Percentiles rank a stretch among this genome's conserved stretches.
These are phyloP conservation scores for Stenopsyche tienmushanensis DNA, from an alignment of 1,140 invertebrate genomes.

Conservation along the genomic window DNA sequence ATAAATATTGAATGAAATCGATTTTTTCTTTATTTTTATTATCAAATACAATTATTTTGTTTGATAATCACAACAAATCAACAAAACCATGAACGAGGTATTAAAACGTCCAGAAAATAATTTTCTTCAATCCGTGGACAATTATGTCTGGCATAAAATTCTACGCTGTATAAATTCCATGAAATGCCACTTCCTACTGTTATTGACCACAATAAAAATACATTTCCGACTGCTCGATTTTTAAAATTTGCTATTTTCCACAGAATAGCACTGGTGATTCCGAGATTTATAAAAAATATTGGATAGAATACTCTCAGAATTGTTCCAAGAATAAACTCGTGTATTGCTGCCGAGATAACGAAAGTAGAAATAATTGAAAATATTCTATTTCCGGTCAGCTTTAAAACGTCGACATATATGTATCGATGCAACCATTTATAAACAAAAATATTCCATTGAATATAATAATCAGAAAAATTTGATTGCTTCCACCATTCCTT, in stretches of 20 bases:
- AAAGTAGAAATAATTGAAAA: constrained; percentile 61
- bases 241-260: not conserved
- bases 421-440: constrained; percentile 93
- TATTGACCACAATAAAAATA: constrained; percentile 77
- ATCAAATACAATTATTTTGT: no score
- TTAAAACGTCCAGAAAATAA: constrained; percentile 51
- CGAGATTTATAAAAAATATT: constrained; percentile 71
- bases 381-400: constrained; percentile 57
- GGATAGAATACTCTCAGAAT: constrained; percentile 85
- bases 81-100: constrained; percentile 64
- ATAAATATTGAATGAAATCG: no score
- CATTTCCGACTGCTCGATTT: constrained; percentile 60
- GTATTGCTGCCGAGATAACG: constrained; percentile 69
- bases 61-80: no score
- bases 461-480: constrained; percentile 78
- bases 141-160: constrained; percentile 80
- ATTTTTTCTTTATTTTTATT: no score
- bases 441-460: constrained; percentile 92
- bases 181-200: constrained; percentile 74
- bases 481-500: constrained; percentile 95
- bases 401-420: constrained; percentile 81
- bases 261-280: not conserved
- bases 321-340: constrained; percentile 81
- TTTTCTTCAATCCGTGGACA: constrained; percentile 61
- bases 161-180: constrained; percentile 78